phyloP scores from a whole-genome alignment of 2,888 invertebrate genomes.

The Zaprionus lineosus region DNA sequence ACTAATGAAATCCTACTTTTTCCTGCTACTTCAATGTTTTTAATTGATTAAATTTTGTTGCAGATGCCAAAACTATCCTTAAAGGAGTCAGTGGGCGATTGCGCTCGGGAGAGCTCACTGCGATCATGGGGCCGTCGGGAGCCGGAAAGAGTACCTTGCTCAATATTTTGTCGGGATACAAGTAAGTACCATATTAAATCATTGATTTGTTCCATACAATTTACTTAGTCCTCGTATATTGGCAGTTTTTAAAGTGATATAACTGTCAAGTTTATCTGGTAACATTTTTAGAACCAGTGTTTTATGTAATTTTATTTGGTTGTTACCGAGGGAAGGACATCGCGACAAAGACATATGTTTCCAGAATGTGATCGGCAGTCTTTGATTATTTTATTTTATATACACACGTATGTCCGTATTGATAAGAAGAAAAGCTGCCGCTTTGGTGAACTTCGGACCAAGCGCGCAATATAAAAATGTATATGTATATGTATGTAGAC shows the following conservation, averaged over 20 bases:
- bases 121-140: slow-evolving; percentile 98
- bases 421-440: slow-evolving; percentile 27
- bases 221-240: neutral
- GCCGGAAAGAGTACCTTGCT: slow-evolving; percentile 96
- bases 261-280: neutral
- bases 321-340: slow-evolving; percentile 10
- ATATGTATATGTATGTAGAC: neutral
- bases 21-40: no score
- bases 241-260: no score
- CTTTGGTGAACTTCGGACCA: slow-evolving; percentile 49
- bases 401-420: slow-evolving; percentile 13
- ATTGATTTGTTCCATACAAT: no score
- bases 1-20: no score
- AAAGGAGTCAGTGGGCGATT: slow-evolving; percentile 95
- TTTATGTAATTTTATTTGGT: neutral
- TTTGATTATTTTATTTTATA: slow-evolving; percentile 18
- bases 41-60: slow-evolving; percentile 70
- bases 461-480: slow-evolving; percentile 9
- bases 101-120: slow-evolving; percentile 94
- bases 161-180: slow-evolving; percentile 97
- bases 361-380: slow-evolving; percentile 42
- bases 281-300: neutral
- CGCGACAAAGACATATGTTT: slow-evolving; percentile 35
- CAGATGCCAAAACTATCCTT: slow-evolving; percentile 93
- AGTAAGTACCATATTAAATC: slow-evolving; percentile 89